phyloP scores from a whole-genome alignment of 2,113 vertebrate species.

The Amia ocellicauda region DNA sequence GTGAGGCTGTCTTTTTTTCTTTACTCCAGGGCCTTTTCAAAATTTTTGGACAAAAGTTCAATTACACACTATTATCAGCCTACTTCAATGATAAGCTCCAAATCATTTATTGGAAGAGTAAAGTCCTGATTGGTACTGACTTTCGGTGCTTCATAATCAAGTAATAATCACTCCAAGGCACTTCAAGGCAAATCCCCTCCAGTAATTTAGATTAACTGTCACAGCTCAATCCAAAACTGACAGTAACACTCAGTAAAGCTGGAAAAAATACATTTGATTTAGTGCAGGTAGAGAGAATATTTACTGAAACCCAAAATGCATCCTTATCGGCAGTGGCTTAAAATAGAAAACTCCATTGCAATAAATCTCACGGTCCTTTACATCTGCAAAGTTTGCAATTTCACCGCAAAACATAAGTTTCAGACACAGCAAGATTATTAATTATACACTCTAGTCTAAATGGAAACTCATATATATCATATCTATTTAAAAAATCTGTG shows the following conservation, averaged over 20 bases:
- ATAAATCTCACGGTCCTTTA: too few species aligned
- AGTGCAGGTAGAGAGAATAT: not conserved
- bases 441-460: too few species aligned
- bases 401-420: too few species aligned
- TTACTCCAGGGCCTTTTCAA: not conserved
- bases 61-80: constrained; percentile 27
- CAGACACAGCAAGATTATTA: too few species aligned
- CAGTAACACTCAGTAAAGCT: constrained; percentile 30
- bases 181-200: constrained; percentile 37
- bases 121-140: constrained; percentile 41
- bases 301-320: not conserved
- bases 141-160: constrained; percentile 51
- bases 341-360: too few species aligned
- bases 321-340: too few species aligned
- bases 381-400: too few species aligned
- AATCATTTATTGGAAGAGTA: constrained; percentile 24
- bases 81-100: constrained; percentile 33
- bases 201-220: constrained; percentile 47
- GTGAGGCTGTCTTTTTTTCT: not conserved
- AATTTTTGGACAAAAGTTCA: constrained; percentile 33
- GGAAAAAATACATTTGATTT: not conserved
- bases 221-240: constrained; percentile 25
- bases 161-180: constrained; percentile 48
- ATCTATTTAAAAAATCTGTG: too few species aligned
- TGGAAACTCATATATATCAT: too few species aligned